Evolutionary conservation across 2,113 vertebrate species (phyloP).

Genomic region (Megaceryle torquata): DNA sequence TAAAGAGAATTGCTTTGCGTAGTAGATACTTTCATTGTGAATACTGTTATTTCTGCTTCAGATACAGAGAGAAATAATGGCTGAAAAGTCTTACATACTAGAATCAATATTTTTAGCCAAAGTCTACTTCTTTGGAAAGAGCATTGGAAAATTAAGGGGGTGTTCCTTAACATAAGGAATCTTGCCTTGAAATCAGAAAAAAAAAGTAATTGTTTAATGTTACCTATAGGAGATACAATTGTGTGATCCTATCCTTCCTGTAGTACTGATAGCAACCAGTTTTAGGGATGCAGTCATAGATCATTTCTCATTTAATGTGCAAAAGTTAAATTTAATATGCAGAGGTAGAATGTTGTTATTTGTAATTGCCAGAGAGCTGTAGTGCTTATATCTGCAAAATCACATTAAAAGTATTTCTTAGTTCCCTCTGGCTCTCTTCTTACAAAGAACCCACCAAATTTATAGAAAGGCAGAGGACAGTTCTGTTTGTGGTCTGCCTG

Average conservation of each 20-base stretch:
- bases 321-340: neutral
- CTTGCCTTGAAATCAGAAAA: neutral
- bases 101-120: neutral
- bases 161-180: neutral
- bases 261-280: neutral
- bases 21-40: neutral
- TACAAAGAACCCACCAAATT: neutral
- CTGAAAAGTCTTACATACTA: neutral
- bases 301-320: neutral
- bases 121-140: neutral
- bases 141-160: neutral
- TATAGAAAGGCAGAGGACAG: neutral
- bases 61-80: neutral
- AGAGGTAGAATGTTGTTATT: neutral
- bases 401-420: neutral
- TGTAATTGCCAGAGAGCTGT: neutral
- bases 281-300: neutral
- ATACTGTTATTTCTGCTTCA: neutral
- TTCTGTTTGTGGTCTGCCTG: accelerated
- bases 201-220: neutral
- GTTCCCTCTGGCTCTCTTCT: neutral
- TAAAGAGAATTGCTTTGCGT: neutral
- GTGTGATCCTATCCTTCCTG: neutral
- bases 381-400: neutral
- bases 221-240: neutral